phyloP scores from a whole-genome alignment of 2,888 invertebrate genomes.

The Oxyteleia sp. region DNA sequence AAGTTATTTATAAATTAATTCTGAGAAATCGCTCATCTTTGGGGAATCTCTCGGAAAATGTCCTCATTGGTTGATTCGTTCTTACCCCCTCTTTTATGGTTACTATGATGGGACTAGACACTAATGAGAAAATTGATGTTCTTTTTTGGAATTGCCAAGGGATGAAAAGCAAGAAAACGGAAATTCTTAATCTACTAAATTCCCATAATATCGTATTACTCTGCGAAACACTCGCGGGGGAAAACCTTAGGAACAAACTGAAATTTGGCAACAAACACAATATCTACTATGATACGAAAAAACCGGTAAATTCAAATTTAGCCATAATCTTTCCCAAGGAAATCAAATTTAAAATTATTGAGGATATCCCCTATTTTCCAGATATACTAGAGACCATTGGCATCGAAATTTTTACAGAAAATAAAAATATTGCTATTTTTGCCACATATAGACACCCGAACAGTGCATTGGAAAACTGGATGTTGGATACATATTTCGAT shows the following conservation, averaged over 20 bases:
- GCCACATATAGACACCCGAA: constrained; percentile 32
- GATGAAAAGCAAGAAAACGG: constrained; percentile 21
- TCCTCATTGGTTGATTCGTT: no score
- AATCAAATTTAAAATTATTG: constrained; percentile 26
- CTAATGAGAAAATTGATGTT: constrained; percentile 6
- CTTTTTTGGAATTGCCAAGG: constrained; percentile 44
- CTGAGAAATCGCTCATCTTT: no score
- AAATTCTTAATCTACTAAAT: constrained; percentile 10
- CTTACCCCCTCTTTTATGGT: no score
- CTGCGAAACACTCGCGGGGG: background rate
- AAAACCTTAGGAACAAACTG: constrained; percentile 17
- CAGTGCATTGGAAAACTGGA: background rate
- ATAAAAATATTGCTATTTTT: constrained; percentile 9
- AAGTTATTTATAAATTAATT: no score
- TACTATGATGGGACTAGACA: no score
- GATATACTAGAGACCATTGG: constrained; percentile 19
- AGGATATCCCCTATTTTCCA: constrained; percentile 16
- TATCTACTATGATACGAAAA: constrained; percentile 6
- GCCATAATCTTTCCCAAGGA: constrained; percentile 22
- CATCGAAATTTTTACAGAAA: constrained; percentile 3
- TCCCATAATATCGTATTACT: constrained; percentile 23
- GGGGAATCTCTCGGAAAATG: no score
- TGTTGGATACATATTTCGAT: constrained; percentile 14
- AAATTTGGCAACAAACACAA: constrained; percentile 14
- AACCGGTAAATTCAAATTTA: background rate